Evolutionary conservation across 2,888 invertebrate species (phyloP).

Genomic region (Scaptomyza polygonia): DNA sequence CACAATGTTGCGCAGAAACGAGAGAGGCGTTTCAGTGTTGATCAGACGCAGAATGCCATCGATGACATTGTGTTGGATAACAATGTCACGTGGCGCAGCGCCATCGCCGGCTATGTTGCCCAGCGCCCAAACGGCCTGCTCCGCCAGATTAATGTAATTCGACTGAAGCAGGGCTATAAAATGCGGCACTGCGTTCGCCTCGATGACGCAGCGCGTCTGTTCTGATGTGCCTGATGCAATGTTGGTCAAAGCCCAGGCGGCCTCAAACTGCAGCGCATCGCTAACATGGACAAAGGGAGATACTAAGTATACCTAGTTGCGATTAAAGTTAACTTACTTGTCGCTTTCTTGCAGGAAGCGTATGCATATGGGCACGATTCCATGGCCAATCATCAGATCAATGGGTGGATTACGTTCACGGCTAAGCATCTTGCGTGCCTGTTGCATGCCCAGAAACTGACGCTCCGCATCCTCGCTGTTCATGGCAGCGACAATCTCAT

Average conservation of each 20-base stretch:
- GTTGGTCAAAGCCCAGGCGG: slow-evolving; percentile 98
- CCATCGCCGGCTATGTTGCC: slow-evolving; percentile 98
- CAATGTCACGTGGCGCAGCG: slow-evolving; percentile 91
- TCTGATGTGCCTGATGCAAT: slow-evolving; percentile 97
- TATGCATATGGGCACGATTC: slow-evolving; percentile 93
- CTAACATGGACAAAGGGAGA: slow-evolving; percentile 83
- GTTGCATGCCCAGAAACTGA: slow-evolving; percentile 90
- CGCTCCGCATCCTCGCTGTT: slow-evolving; percentile 87
- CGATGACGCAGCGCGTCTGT: slow-evolving; percentile 94
- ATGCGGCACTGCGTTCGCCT: slow-evolving; percentile 93
- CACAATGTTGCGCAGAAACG: slow-evolving; percentile 91
- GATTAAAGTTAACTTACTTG: slow-evolving; percentile 86
- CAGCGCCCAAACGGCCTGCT: slow-evolving; percentile 99
- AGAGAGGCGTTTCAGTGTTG: slow-evolving; percentile 87
- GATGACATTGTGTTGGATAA: slow-evolving; percentile 90
- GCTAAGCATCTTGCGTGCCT: slow-evolving; percentile 94
- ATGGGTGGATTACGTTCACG: slow-evolving; percentile 96
- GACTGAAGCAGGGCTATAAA: slow-evolving; percentile 90
- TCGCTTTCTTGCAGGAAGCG: slow-evolving; percentile 89
- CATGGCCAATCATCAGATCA: slow-evolving; percentile 91
- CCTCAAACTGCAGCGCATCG: slow-evolving; percentile 94
- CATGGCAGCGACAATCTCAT: slow-evolving; percentile 91
- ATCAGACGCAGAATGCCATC: slow-evolving; percentile 89
- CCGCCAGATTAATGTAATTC: slow-evolving; percentile 89
- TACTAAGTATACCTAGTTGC: too few relatives aligned